Evolutionary conservation across 2,797 vertebrate species (phyloP).

Genomic region (Gobio occitaniae): DNA sequence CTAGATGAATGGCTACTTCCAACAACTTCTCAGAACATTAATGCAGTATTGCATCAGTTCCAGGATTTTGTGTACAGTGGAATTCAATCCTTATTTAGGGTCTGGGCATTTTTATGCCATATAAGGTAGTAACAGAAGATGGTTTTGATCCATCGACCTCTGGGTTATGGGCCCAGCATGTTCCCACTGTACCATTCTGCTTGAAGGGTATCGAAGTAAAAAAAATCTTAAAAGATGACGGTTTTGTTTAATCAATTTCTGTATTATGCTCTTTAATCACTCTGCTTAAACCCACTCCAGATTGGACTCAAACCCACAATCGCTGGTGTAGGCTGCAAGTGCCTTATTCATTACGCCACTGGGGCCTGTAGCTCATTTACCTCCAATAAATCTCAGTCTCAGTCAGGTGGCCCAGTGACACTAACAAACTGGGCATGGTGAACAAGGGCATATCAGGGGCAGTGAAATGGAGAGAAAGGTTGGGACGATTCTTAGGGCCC

Average conservation of each 20-base stretch:
- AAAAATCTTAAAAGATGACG: neutral
- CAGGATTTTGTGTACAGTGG: neutral
- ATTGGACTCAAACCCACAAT: no score
- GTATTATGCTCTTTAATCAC: neutral
- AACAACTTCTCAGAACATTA: neutral
- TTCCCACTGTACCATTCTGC: conserved; percentile 78
- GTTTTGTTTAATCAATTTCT: neutral
- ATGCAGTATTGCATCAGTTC: neutral
- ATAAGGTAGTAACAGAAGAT: conserved; percentile 71
- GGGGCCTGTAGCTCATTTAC: neutral
- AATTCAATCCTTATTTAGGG: neutral
- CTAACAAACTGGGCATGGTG: neutral
- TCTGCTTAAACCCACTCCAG: neutral
- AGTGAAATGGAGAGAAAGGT: neutral
- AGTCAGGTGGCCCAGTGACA: neutral
- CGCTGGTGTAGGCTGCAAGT: neutral
- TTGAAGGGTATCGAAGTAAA: neutral
- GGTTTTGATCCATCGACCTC: conserved; percentile 78
- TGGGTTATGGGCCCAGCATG: conserved; percentile 81
- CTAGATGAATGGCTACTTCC: neutral
- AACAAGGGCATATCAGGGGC: neutral
- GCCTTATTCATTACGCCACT: neutral
- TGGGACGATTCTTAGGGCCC: neutral
- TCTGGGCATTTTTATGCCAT: neutral
- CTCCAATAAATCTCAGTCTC: neutral